Evolutionary conservation across 2,888 invertebrate species (phyloP), one percentile per base, ranked within the genome.

Genomic region (Drosophila greeni): DNA sequence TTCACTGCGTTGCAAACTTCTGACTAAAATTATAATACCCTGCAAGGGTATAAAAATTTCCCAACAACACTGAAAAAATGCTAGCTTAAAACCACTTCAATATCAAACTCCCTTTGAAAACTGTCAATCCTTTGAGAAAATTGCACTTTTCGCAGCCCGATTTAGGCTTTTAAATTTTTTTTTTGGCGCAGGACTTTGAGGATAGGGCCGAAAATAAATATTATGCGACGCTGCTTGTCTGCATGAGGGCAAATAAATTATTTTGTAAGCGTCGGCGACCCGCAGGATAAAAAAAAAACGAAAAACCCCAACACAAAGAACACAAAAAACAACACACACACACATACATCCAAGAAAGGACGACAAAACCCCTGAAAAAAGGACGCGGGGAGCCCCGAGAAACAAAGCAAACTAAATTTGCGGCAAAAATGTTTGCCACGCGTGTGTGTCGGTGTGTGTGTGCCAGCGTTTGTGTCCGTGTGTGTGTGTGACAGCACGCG

Each of bases 401-500:
- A 54, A 53, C 34, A 56, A 55, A 58, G 26, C 36, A 59, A 71
- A 59, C 70, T 70, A 59, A 65, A 70, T 58, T 79, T 80, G 62
- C 64, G 75, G 61, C 70, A 43, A 69, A 55, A 48, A 52, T 60
- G 45, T 58, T 20, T 29, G 37, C 23, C 16, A 34, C 9, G 48
- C 33, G 24, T 11, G 34, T 47, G 39, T 66, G 29, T 29, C 26
- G 26, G 45, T 43, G 20, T 65, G 34, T 45, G 40, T 54, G n/a
- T n/a, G n/a, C n/a, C n/a, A n/a, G n/a, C n/a, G n/a, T n/a, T n/a
- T n/a, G 43, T 34, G 29, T 47, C 39, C 2, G 36, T 53, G 40
- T 69, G 55, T 69, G 55, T 52, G 64, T 64, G 74, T 51, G 73
- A 76, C 69, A 78, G 65, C 69, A 73, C 67, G 70, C 82, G 70